Conservation (phyloP, 2,888 invertebrate species). For the Xylocampa areola region DNA sequence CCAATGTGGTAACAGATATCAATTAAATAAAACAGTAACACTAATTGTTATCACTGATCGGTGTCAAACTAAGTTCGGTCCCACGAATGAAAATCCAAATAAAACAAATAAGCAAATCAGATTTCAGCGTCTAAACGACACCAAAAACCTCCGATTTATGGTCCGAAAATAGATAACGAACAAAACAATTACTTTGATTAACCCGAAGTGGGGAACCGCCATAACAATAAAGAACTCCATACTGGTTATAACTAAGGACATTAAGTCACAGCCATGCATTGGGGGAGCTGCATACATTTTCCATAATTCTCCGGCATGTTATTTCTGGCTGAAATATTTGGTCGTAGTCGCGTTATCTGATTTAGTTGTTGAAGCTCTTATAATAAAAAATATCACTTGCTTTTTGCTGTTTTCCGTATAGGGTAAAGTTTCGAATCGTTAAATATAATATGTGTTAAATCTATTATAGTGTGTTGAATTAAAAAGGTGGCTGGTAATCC, state of each 20-base stretch:
- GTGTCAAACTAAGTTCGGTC: too few relatives aligned
- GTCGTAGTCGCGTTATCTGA: conserved; percentile 10
- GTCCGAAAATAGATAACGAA: conserved; percentile 45
- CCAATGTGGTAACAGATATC: too few relatives aligned
- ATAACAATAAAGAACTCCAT: conserved; percentile 40
- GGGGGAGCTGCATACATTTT: conserved; percentile 47
- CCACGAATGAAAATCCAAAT: conserved; percentile 20
- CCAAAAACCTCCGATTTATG: conserved; percentile 43
- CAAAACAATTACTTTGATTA: conserved; percentile 56
- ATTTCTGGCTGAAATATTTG: conserved; percentile 39
- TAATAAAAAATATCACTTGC: conserved; percentile 22
- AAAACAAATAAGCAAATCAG: conserved; percentile 37
- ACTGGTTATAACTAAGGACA: conserved; percentile 39
- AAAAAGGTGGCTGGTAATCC: too few relatives aligned
- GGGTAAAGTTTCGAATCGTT: not conserved
- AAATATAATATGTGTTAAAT: too few relatives aligned
- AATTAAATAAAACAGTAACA: too few relatives aligned
- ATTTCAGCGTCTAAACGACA: conserved; percentile 19
- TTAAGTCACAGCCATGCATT: conserved; percentile 39
- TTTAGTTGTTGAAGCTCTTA: conserved; percentile 19
- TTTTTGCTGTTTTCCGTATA: conserved; percentile 11
- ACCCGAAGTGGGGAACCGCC: conserved; percentile 23
- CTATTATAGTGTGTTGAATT: too few relatives aligned
- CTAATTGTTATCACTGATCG: too few relatives aligned
- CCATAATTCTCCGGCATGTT: conserved; percentile 40